These are phyloP conservation scores for Holocentrus rufus DNA, from an alignment of 2,797 vertebrate genomes.

Conservation along the genomic window DNA sequence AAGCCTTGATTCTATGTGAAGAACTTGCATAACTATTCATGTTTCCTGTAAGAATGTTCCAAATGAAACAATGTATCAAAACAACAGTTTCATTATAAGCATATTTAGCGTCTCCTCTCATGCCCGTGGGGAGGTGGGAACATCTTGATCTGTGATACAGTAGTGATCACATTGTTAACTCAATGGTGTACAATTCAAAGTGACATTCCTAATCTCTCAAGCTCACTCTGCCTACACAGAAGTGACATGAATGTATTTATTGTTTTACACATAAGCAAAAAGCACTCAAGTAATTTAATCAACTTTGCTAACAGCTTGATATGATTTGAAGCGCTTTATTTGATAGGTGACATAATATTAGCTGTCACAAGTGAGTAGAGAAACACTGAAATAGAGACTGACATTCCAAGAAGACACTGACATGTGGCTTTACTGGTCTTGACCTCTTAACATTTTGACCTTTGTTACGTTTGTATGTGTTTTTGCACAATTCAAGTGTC, in stretches of 20 bases:
- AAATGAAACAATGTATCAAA: not conserved
- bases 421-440: conserved; percentile 29
- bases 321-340: conserved; percentile 35
- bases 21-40: conserved; percentile 9
- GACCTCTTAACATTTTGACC: conserved; percentile 31
- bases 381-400: conserved; percentile 35
- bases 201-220: conserved; percentile 36
- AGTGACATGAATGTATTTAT: conserved; percentile 68
- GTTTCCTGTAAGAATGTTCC: conserved; percentile 18
- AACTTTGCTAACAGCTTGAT: conserved; percentile 24
- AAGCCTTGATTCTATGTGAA: conserved; percentile 22
- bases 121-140: not conserved
- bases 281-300: conserved; percentile 12
- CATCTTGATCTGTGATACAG: conserved; percentile 13
- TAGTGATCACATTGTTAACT: not conserved
- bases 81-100: not conserved
- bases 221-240: conserved; percentile 32
- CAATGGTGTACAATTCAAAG: not conserved
- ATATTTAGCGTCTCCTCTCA: conserved; percentile 20
- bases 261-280: conserved; percentile 36
- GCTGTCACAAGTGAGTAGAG: not conserved
- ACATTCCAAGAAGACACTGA: conserved; percentile 53
- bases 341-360: not conserved
- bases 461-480: conserved; percentile 51
- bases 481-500: conserved; percentile 67